Percentiles rank a stretch among this genome's conserved stretches.
Evolutionary conservation across 2,888 invertebrate species (phyloP).

Genomic region (Altica lythri): DNA sequence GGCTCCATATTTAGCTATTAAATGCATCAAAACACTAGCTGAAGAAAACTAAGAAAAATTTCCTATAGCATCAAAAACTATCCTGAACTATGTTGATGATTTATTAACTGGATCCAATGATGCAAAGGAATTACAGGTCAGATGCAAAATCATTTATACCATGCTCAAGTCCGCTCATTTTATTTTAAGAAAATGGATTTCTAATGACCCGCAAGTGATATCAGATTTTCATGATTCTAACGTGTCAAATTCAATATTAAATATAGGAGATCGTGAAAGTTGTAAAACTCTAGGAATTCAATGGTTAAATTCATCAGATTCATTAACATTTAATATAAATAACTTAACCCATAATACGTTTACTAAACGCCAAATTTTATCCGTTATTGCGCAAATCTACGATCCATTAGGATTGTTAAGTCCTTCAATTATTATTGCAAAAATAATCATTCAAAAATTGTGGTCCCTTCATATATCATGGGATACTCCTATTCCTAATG

Average conservation of each 20-base stretch:
- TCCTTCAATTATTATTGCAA: constrained; percentile 14
- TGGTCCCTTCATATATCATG: constrained; percentile 3
- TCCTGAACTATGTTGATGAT: constrained; percentile 22
- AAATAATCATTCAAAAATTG: constrained; percentile 15
- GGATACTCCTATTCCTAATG: constrained; percentile 6
- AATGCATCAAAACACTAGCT: constrained; percentile 10
- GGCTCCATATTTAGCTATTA: constrained; percentile 16
- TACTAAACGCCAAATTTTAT: constrained; percentile 13
- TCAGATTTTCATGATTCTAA: background rate
- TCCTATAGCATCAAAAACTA: constrained; percentile 12
- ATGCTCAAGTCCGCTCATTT: constrained; percentile 11
- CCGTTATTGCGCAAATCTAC: constrained; percentile 10
- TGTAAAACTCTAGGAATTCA: constrained; percentile 15
- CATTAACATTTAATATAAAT: background rate
- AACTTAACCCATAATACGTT: no score
- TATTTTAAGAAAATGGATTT: constrained; percentile 16
- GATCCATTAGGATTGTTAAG: constrained; percentile 7
- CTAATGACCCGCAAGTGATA: constrained; percentile 3
- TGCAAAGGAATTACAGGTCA: background rate
- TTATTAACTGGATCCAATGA: constrained; percentile 16
- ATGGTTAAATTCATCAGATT: background rate
- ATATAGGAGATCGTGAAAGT: constrained; percentile 6
- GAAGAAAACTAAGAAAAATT: constrained; percentile 2
- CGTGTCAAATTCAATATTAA: background rate
- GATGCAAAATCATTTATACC: background rate